phyloP scores from a whole-genome alignment of 2,113 vertebrate genomes.

The Tetraodon nigroviridis region DNA sequence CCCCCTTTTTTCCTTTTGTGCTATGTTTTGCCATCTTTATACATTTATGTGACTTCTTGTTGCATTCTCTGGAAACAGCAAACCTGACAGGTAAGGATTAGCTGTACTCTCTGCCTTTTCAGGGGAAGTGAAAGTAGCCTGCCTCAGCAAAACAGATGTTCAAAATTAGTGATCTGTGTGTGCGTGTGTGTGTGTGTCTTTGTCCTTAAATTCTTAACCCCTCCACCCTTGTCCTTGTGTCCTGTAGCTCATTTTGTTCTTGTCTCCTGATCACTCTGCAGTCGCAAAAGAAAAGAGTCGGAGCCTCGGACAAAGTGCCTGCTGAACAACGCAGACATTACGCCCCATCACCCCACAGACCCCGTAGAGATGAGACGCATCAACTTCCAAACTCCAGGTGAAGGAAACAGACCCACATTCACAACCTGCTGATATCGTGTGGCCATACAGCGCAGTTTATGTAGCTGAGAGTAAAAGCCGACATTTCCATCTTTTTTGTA shows the following conservation, averaged over 20 bases:
- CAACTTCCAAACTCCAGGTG: conserved; percentile 98
- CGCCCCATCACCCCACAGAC: conserved; percentile 93
- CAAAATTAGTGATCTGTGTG: conserved; percentile 49
- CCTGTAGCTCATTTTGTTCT: not conserved
- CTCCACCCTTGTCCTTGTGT: conserved; percentile 2
- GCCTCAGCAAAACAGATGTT: conserved; percentile 53
- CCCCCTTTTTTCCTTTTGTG: conserved; percentile 64
- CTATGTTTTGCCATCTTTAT: conserved; percentile 70
- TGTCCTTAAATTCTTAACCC: not conserved
- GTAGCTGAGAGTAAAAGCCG: not conserved
- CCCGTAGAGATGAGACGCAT: conserved; percentile 97
- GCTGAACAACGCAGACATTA: conserved; percentile 90
- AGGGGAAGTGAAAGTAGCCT: conserved; percentile 44
- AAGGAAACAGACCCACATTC: not conserved
- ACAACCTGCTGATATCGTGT: not conserved
- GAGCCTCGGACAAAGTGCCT: conserved; percentile 93
- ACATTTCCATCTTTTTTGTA: no score
- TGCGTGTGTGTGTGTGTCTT: not conserved
- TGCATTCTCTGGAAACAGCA: conserved; percentile 85
- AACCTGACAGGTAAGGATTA: conserved; percentile 94
- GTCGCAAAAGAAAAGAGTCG: conserved; percentile 91
- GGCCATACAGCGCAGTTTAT: no score
- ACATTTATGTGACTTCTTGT: conserved; percentile 71
- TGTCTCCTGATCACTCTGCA: conserved; percentile 32
- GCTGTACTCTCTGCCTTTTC: conserved; percentile 58